Evolutionary conservation across 1,140 invertebrate species (phyloP).

Genomic region (Idris sp.): DNA sequence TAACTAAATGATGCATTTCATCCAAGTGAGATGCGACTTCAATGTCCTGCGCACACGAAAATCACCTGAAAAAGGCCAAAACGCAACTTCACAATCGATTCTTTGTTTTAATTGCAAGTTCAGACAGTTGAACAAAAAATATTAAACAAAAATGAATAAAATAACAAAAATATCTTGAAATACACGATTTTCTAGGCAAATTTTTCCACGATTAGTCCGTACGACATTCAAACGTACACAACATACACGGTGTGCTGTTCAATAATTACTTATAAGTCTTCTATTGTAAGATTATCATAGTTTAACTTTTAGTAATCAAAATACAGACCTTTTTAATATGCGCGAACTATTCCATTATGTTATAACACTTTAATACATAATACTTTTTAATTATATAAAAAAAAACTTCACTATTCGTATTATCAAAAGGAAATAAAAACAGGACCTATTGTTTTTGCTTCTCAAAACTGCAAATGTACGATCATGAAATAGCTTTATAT

Average conservation of each 20-base stretch:
- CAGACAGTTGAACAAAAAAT: slow-evolving; percentile 22
- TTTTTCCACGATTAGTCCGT: slow-evolving; percentile 33
- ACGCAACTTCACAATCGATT: slow-evolving; percentile 62
- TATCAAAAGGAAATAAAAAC: slow-evolving; percentile 1
- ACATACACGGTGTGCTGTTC: slow-evolving; percentile 50
- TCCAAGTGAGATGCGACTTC: slow-evolving; percentile 60
- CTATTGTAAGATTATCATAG: slow-evolving; percentile 56
- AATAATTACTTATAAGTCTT: slow-evolving; percentile 60
- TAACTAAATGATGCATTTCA: slow-evolving; percentile 76
- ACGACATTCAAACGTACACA: slow-evolving; percentile 31
- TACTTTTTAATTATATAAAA: slow-evolving; percentile 27
- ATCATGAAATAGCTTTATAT: slow-evolving; percentile 17
- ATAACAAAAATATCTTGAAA: slow-evolving; percentile 17
- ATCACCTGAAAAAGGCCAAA: slow-evolving; percentile 69
- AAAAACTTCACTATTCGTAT: no score
- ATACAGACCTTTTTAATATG: slow-evolving; percentile 30
- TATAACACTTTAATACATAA: slow-evolving; percentile 14
- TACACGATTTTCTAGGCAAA: slow-evolving; percentile 26
- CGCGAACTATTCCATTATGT: slow-evolving; percentile 41
- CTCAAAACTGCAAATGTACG: slow-evolving; percentile 8
- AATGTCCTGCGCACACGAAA: slow-evolving; percentile 64
- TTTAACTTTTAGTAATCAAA: slow-evolving; percentile 51
- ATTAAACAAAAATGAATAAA: slow-evolving; percentile 31
- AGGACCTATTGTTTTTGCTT: no score
- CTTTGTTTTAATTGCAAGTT: slow-evolving; percentile 56